These are phyloP conservation scores for Teleogryllus oceanicus DNA, from an alignment of 2,888 invertebrate genomes.

Conservation along the genomic window DNA sequence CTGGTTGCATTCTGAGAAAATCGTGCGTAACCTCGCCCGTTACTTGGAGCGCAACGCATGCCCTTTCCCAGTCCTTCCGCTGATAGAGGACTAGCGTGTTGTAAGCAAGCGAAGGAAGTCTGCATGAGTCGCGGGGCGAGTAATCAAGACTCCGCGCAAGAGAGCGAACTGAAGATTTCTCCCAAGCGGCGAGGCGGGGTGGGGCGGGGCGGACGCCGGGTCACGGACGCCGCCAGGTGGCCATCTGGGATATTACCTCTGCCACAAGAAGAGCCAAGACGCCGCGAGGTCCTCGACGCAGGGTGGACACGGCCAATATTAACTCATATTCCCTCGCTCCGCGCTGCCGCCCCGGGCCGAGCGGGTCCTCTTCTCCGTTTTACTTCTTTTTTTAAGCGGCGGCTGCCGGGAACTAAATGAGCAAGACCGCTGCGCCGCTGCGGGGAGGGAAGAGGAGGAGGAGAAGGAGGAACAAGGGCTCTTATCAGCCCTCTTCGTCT, in stretches of 20 bases:
- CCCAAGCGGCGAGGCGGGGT: background rate
- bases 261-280: background rate
- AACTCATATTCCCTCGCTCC: background rate
- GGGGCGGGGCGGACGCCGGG: too few species aligned
- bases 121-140: background rate
- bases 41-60: too few species aligned
- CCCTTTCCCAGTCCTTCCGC: too few species aligned
- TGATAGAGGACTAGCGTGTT: too few species aligned
- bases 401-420: background rate
- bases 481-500: background rate
- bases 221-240: background rate
- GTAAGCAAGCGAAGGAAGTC: too few species aligned
- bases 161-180: background rate
- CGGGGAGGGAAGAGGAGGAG: background rate
- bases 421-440: background rate
- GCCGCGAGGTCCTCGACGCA: background rate
- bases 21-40: too few species aligned
- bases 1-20: too few species aligned
- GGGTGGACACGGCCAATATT: conserved; percentile 18
- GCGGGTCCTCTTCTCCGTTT: background rate
- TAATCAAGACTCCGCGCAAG: background rate
- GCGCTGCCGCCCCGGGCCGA: background rate
- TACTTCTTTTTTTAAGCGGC: conserved; percentile 18
- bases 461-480: background rate
- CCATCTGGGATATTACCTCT: conserved; percentile 1